A percentile compares a stretch with the other conserved stretches of the same genome.
Evolutionary conservation across 2,888 invertebrate genomes (phyloP).

Genomic region (Empis stercorea): DNA sequence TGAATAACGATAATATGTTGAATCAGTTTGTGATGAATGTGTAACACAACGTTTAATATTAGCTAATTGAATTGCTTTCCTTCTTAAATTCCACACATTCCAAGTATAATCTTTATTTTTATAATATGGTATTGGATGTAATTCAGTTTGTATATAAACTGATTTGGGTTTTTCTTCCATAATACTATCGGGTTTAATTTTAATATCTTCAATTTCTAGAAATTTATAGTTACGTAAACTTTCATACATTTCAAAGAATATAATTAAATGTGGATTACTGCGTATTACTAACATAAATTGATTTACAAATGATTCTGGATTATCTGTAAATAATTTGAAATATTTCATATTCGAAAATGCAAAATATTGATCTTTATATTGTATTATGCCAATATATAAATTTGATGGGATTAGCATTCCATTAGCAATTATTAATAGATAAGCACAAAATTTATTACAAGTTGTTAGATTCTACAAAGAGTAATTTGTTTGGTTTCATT

Average conservation of each 20-base stretch:
- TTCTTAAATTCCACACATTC: conserved; percentile 76
- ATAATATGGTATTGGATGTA: conserved; percentile 49
- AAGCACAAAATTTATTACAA: conserved; percentile 44
- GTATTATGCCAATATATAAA: conserved; percentile 52
- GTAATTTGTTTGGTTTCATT: too few species aligned
- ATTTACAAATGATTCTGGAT: conserved; percentile 12
- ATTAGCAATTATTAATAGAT: conserved; percentile 43
- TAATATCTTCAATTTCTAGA: conserved; percentile 19
- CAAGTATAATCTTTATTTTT: conserved; percentile 61
- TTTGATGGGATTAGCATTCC: conserved; percentile 62
- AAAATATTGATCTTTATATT: conserved; percentile 45
- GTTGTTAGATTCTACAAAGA: neutral
- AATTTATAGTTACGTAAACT: conserved; percentile 30
- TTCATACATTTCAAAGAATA: conserved; percentile 48
- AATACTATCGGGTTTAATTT: neutral
- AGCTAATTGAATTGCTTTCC: conserved; percentile 58
- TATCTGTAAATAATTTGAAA: conserved; percentile 4
- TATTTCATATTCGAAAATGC: conserved; percentile 39
- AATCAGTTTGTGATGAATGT: conserved; percentile 25
- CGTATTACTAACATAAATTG: conserved; percentile 46
- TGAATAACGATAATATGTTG: conserved; percentile 20
- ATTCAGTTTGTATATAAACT: conserved; percentile 54
- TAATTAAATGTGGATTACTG: conserved; percentile 53
- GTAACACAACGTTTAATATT: conserved; percentile 26
- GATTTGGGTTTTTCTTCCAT: conserved; percentile 14